Base-by-base conservation (phyloP, 2,888 invertebrate species). In the Drosophila kanekoi region DNA sequence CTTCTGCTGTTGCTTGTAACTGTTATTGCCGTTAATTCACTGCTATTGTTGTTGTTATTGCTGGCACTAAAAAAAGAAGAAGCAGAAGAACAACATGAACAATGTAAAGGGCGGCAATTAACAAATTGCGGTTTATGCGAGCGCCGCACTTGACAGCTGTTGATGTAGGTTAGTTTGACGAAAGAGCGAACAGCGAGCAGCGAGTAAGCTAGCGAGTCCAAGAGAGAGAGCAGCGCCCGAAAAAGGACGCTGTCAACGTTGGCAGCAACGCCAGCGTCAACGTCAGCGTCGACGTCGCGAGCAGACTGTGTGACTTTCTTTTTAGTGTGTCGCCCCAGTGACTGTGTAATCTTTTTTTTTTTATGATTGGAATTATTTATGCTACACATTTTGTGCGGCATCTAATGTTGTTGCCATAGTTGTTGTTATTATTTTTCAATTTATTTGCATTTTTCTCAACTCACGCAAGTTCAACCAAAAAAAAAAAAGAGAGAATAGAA, bases 101-200 rank as follows among this genome's bases (percentile, higher is more conserved):
- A 60, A 74, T 44, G 49, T 52, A 13, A 54, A 77, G 71, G 69
- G 32, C 51, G 48, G 49, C 61, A 73, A 66, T 58, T 56, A 45
- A 11, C 10, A 28, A 51, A 53, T 37, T 54, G 74, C 64, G 65
- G 49, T 53, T 61, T 62, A 77, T 66, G 84, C 74, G 83, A 67
- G 79, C 45, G 79, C 53, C 77, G 60, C 73, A 51, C 45, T 66
- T 69, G 64, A 86, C 85, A 89, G 80, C 85, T 91, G 88, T 91
- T 90, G 91, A 89, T 91, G 90, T 90, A 90, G 90, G 90, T 90
- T 91, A 90, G 90, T 90, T 90, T 80, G 64, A 77, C 47, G 16
- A 47, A 38, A 57, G 35, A 48, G 45, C 38, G 28, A 18, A 49
- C 11, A 23, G 38, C 62, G 58, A 20, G 38, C 57, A 59, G 48